These are phyloP conservation scores for Mythimna impura DNA, from an alignment of 2,888 invertebrate genomes.

Conservation along the genomic window DNA sequence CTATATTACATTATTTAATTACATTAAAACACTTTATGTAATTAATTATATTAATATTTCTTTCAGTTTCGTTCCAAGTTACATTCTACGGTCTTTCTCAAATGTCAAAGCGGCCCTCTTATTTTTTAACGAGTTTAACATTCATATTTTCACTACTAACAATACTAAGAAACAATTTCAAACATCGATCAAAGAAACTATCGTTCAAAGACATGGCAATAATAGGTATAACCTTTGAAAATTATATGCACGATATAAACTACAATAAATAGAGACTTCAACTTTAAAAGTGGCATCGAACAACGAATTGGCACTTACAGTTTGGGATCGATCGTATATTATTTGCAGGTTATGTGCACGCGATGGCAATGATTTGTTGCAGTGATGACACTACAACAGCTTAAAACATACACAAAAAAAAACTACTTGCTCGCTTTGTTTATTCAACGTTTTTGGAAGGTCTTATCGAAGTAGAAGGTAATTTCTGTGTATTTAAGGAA, in stretches of 20 bases:
- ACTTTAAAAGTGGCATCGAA: conserved; percentile 66
- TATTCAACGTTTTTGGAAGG: not conserved
- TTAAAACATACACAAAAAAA: not conserved
- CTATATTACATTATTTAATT: too few relatives aligned
- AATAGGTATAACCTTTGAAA: conserved; percentile 17
- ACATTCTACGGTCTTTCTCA: too few relatives aligned
- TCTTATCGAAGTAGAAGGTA: not conserved
- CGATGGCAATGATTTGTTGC: conserved; percentile 62
- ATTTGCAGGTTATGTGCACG: conserved; percentile 75
- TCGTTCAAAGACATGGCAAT: conserved; percentile 8
- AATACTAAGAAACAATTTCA: conserved; percentile 19
- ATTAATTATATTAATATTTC: too few relatives aligned
- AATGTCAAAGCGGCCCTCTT: too few relatives aligned
- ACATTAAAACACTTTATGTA: too few relatives aligned
- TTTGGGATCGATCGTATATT: conserved; percentile 70
- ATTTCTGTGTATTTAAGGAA: not conserved
- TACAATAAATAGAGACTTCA: conserved; percentile 21
- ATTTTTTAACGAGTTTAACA: too few relatives aligned
- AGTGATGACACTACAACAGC: conserved; percentile 13
- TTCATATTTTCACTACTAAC: not conserved
- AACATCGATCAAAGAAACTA: conserved; percentile 11
- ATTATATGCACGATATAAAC: conserved; percentile 20
- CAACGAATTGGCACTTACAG: conserved; percentile 70
- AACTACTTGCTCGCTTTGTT: not conserved
- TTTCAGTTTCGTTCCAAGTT: too few relatives aligned